Percentiles rank a stretch among this genome's conserved stretches.
Conservation (phyloP, 2,797 vertebrate genomes). For the Paguma larvata region DNA sequence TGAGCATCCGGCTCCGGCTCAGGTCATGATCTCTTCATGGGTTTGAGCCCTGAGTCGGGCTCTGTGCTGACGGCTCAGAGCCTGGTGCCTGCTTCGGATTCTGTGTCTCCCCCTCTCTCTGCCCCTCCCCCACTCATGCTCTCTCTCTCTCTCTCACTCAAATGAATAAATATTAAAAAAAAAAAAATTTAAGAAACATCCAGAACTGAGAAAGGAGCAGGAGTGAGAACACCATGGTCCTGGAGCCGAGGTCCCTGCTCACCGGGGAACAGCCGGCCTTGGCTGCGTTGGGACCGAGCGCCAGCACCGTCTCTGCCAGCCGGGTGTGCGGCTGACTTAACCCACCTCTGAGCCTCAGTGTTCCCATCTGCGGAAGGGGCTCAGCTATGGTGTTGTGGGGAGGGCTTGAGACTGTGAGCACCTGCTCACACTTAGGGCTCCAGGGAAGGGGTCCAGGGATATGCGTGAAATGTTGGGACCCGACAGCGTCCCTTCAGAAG, state of each 20-base stretch:
- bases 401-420: background rate
- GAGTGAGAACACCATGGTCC: background rate
- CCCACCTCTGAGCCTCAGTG: background rate
- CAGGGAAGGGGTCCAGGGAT: background rate
- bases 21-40: too few relatives aligned
- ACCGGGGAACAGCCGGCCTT: background rate
- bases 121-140: too few relatives aligned
- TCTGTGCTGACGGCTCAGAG: too few relatives aligned
- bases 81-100: too few relatives aligned
- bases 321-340: accelerated
- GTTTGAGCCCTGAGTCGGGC: too few relatives aligned
- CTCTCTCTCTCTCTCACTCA: too few relatives aligned
- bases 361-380: background rate
- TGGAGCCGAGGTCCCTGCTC: background rate
- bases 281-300: accelerated
- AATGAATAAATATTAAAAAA: too few relatives aligned
- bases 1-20: too few relatives aligned
- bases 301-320: background rate
- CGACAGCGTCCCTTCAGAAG: background rate
- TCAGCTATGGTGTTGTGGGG: background rate
- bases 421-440: accelerated
- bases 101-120: too few relatives aligned
- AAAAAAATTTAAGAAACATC: background rate
- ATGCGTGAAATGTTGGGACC: background rate
- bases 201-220: background rate